Evolutionary conservation across 2,888 invertebrate species (phyloP), one percentile per base, ranked within the genome.

Genomic region (Notodonta ziczac): DNA sequence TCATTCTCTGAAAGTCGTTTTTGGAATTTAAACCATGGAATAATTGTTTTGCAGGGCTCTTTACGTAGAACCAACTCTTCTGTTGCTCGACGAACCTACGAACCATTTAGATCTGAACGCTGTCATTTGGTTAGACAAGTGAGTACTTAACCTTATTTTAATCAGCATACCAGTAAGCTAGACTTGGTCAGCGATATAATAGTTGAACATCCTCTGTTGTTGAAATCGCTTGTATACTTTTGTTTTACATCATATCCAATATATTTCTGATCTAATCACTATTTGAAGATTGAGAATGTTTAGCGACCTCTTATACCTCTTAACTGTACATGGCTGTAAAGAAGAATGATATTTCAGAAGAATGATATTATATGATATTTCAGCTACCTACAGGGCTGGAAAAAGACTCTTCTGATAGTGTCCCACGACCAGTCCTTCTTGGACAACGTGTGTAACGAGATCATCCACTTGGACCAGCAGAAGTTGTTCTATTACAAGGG

Each of bases 391-490:
- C 99, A 99, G 94, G 96, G 96, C 4, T 99, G 99, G 99, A 99
- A 99, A 91, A 99, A 99, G 86, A 99, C 99, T 0, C 93, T 99
- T 4, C 92, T 99, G 42, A 97, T 99, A 63, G 99, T 99, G 12
- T 99, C 99, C 80, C 99, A 99, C 96, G 99, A 99, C 95, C 99
- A 99, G 93, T 98, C 98, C 72, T 99, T 99, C 94, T 96, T 99
- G 78, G 99, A 99, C 88, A 99, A 99, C 83, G 99, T 99, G 5
- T 99, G 99, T 89, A 99, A 99, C 62, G 99, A 99, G 93, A 97
- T 99, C 71, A 97, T 99, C 67, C 99, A 99, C 85, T 94, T 99
- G 74, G 99, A 99, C 86, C 96, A 96, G 75, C 97, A 98, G 80
- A 99, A 99, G 86, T 91, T 99, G 59, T 97, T 96, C 84, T 99